Base-by-base conservation (phyloP, 1,140 invertebrate species). In the Bemisia tabaci region DNA sequence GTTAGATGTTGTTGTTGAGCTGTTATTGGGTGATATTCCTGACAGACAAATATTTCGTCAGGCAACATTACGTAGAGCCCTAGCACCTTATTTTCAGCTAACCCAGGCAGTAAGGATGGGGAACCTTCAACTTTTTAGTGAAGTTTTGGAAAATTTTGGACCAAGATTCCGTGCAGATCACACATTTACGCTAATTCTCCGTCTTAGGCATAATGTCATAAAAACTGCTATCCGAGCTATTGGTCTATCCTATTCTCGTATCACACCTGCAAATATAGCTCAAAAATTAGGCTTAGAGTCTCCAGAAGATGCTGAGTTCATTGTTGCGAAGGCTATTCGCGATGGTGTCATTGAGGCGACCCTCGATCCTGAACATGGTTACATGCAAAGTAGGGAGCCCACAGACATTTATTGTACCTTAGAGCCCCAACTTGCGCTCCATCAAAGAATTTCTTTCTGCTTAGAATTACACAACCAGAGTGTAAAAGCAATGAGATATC, bases 321-420 rank as follows among this genome's bases (percentile, higher is more conserved):
- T 99, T 75, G 95, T 99, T 0, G 95, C 96, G 0, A 99, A 99
- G 81, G 96, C 97, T n/a, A 99, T 99, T 66, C 82, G 95, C 63
- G 97, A 99, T 82, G 94, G 95, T 62, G 96, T 98, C 1, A 98
- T 99, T 76, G 95, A 99, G 78, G 97, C 97, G 0, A 94, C 87
- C 0, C 84, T 99, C 68, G 93, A 98, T 80, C 92, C 96, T 68
- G 93, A 95, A 76, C 88, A 91, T 70, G 93, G 94, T 22, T 98
- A 92, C 73, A 96, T 99, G 87, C 88, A 95, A 68, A 97, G 95
- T 72, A 97, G 96, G 75, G 95, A 98, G 77, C 94, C 92, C 59
- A 91, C 89, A 1, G 95, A 99, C 76, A 90, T 99, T 71, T 99
- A 99, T 77, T 94, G 92, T 69, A 99, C 97, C 2, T 84, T 91